phyloP scores from a whole-genome alignment of 2,113 vertebrate genomes.

The Entomyzon cyanotis region DNA sequence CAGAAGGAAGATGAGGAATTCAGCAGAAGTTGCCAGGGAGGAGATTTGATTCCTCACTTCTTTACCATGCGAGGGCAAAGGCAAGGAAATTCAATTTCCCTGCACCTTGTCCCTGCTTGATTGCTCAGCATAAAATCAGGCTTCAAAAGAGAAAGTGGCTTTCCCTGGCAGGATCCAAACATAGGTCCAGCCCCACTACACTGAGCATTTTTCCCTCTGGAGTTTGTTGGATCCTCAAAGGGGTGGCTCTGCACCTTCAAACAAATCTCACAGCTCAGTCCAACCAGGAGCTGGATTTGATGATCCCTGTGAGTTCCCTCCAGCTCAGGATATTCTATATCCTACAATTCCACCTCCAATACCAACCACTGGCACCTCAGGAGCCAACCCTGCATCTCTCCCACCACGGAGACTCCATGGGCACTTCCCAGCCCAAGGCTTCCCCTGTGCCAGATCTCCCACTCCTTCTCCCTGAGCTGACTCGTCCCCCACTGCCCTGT shows the following conservation, averaged over 20 bases:
- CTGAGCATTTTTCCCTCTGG: background rate
- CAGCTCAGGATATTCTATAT: background rate
- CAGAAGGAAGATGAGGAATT: background rate
- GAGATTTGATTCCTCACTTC: background rate
- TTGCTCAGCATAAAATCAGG: background rate
- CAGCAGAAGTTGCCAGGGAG: background rate
- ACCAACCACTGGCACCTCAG: background rate
- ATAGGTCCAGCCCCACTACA: background rate
- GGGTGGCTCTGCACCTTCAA: background rate
- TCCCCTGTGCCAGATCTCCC: background rate
- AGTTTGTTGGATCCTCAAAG: background rate
- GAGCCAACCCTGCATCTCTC: background rate
- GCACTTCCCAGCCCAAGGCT: background rate
- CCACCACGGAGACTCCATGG: accelerated
- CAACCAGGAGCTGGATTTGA: background rate
- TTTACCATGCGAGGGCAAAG: background rate
- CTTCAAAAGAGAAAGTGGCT: background rate
- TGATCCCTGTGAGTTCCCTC: background rate
- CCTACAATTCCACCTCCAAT: background rate
- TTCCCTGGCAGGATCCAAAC: background rate
- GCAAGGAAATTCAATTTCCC: background rate
- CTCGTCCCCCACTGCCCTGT: background rate
- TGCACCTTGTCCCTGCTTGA: background rate
- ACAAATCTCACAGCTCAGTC: background rate
- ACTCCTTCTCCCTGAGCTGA: background rate